Evolutionary conservation across 2,888 invertebrate species (phyloP), one percentile per base, ranked within the genome.

Genomic region (Macrosiphum euphorbiae): DNA sequence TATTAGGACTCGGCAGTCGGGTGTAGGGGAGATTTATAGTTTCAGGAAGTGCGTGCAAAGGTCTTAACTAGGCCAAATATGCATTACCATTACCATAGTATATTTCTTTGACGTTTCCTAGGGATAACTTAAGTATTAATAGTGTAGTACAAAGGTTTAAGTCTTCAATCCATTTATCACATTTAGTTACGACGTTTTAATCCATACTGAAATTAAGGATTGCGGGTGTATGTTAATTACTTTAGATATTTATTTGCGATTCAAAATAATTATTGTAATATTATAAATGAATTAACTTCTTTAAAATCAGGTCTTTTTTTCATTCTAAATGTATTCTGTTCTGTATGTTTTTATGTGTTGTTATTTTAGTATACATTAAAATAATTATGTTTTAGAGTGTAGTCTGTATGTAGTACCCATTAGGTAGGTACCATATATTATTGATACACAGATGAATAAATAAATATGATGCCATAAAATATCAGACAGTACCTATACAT

Each of bases 401-500:
- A 35, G 35, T 13, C 87, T n/a, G 87, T n/a, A 87, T 28, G 26
- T 58, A 58, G 26, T 58, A 58, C 55, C 8, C 1, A 3, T 11
- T 61, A 61, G 28, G 13, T 28, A 50, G 7, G 13, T 52, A 52
- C 50, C 50, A 86, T 44, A 11, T 35, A 88, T 35, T 90, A 90
- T 90, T 90, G n/a, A n/a, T 90, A 55, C 41, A 85, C 91, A 55
- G 84, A 44, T 85, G 55, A 85, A 85, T 91, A 91, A 91, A 91
- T 85, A 78, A 78, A 78, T 78, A 78, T 78, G 35, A 85, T 55
- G 44, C 1, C 20, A 52, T 84, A 35, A 55, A 84, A 84, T 50
- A 35, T 44, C 44, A 52, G 35, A 1, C 52, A 55, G 20, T 26
- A 8, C 24, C 26, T 89, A 50, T 89, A 58, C 44, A 58, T 35